Base-by-base conservation (phyloP, 2,113 vertebrate genomes). In the Eidolon helvum region DNA sequence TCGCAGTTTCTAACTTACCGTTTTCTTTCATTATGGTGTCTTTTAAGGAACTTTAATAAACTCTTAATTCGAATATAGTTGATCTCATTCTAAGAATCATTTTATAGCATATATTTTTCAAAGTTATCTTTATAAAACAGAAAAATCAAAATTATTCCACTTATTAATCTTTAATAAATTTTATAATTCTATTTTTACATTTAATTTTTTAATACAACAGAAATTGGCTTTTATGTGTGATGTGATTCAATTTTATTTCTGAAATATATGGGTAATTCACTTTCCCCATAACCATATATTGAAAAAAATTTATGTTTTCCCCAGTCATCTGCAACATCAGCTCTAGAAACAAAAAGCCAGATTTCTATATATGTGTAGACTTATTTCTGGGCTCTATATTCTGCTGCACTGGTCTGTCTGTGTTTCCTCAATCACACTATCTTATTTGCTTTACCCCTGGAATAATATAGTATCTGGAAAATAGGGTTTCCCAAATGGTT, bases 391-490 rank as follows among this genome's bases (percentile, higher is more conserved):
- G 5, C 15, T 92, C 43, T 68, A 0, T 38, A 2, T 87, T 90
- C 53, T 82, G 9, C n/a, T 63, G 5, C 5, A 38, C 16, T 69
- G 10, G 14, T 21, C 28, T 4, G 1, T 78, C 43, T 74, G 0
- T 43, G 35, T 83, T 86, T 83, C 55, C 50, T 72, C 45, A 57
- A 43, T 3, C 43, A 40, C 35, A 16, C 11, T 28, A 4, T 48
- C 12, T 61, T 90, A 80, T 57, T 69, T 90, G n/a, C 21, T 66
- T 24, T 57, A n/a, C 21, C 24, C 30, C 7, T 59, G 40, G 57
- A 78, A 84, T 79, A 69, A 89, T 50, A 86, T 78, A 72, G 14
- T 94, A 92, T 84, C 63, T 90, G 79, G 5, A 69, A 87, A 50
- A 65, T 33, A 84, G 78, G 1, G 72, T 86, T 50, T 82, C 12